Evolutionary conservation across 2,888 invertebrate genomes (phyloP).

Genomic region (Julus scanicus): DNA sequence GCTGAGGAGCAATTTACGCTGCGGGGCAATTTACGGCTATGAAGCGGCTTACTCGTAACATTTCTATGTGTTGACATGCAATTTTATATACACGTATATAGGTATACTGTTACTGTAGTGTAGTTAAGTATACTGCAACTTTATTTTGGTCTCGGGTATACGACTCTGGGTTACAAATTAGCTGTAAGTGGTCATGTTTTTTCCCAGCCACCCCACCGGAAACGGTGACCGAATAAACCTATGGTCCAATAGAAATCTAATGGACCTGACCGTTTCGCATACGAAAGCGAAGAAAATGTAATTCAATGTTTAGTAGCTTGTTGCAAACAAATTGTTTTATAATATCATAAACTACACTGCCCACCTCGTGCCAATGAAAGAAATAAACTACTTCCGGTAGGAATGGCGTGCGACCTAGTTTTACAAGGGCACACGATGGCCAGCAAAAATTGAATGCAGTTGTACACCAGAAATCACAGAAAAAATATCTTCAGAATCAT

Average conservation of each 20-base stretch:
- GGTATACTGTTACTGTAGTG: too few relatives aligned
- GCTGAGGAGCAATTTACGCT: too few relatives aligned
- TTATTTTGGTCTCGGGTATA: too few relatives aligned
- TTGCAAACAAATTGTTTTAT: slow-evolving; percentile 27
- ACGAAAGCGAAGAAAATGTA: background rate
- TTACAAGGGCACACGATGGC: background rate
- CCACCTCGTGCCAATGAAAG: background rate
- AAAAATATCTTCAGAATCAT: background rate
- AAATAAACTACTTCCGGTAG: slow-evolving; percentile 12
- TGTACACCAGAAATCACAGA: background rate
- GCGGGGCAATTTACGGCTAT: too few relatives aligned
- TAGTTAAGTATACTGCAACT: too few relatives aligned
- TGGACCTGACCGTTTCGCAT: background rate
- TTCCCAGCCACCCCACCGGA: background rate
- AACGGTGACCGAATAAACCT: background rate
- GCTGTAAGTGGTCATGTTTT: background rate
- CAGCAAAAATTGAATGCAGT: background rate
- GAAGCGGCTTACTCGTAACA: too few relatives aligned
- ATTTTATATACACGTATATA: too few relatives aligned
- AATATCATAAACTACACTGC: background rate
- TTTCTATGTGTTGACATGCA: too few relatives aligned
- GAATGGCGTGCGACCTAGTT: slow-evolving; percentile 2
- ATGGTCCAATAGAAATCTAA: background rate
- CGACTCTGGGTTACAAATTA: background rate
- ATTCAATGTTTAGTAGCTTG: slow-evolving; percentile 20